phyloP scores from a whole-genome alignment of 2,113 vertebrate species.

The Solenodon paradoxus region DNA sequence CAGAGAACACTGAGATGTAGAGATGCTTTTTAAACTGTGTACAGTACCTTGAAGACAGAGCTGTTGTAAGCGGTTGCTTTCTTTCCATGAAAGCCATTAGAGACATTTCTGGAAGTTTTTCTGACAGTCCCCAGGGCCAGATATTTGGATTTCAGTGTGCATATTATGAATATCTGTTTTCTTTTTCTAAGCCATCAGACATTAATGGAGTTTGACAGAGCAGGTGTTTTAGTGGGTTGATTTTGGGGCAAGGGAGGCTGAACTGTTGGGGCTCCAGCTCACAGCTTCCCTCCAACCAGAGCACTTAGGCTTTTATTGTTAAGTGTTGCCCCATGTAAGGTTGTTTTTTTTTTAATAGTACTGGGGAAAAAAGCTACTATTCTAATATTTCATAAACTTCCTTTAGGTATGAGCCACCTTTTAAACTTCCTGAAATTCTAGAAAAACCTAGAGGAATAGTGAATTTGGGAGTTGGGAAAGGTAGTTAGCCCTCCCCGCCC shows the following conservation, averaged over 20 bases:
- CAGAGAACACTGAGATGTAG: neutral
- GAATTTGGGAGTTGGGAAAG: constrained; percentile 22
- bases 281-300: neutral
- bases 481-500: neutral
- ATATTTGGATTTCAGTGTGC: neutral
- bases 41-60: neutral
- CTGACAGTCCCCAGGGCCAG: neutral
- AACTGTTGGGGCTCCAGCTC: neutral
- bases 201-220: neutral
- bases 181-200: neutral
- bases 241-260: neutral
- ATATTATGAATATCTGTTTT: neutral
- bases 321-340: neutral
- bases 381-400: constrained; percentile 12
- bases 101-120: neutral
- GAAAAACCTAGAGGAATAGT: neutral
- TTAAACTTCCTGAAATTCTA: constrained; percentile 24
- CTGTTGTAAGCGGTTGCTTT: neutral
- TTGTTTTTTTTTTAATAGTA: neutral
- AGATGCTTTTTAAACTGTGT: neutral
- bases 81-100: neutral
- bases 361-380: neutral
- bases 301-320: neutral
- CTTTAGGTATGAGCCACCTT: constrained; percentile 10
- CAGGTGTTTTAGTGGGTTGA: neutral